Conservation (phyloP, 2,888 invertebrate species). For the Protonemura montana region DNA sequence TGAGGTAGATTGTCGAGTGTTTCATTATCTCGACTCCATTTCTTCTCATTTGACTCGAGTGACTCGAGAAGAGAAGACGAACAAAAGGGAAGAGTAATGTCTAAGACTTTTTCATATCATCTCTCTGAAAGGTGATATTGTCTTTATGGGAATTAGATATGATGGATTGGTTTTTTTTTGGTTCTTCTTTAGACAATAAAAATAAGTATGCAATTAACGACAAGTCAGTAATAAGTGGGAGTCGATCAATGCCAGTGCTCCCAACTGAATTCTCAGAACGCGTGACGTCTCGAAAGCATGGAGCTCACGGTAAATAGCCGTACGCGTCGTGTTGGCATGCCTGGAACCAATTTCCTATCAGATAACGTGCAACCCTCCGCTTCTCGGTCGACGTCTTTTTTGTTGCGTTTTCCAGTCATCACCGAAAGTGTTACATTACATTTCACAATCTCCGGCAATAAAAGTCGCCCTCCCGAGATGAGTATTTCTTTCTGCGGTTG, state of each 20-base stretch:
- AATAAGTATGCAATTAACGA: neutral
- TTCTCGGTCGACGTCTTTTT: neutral
- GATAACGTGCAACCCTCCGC: neutral
- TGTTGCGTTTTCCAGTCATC: neutral
- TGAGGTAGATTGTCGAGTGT: neutral
- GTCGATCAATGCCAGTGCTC: neutral
- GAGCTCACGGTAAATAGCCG: neutral
- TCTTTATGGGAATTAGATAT: neutral
- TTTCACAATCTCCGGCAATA: neutral
- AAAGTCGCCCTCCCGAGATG: neutral
- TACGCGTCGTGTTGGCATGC: neutral
- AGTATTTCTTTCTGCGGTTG: conserved; percentile 3
- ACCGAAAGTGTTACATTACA: conserved; percentile 7
- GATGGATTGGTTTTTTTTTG: neutral
- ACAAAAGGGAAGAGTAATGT: conserved; percentile 7
- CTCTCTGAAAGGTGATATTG: neutral
- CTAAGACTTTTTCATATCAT: neutral
- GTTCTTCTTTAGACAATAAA: neutral
- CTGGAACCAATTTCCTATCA: conserved; percentile 7
- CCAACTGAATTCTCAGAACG: neutral
- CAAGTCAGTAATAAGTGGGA: neutral
- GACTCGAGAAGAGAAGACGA: neutral
- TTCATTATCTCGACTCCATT: neutral
- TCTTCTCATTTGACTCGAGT: neutral
- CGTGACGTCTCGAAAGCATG: neutral